phyloP scores from a whole-genome alignment of 2,888 invertebrate species.

The Mesorhabditis belari region DNA sequence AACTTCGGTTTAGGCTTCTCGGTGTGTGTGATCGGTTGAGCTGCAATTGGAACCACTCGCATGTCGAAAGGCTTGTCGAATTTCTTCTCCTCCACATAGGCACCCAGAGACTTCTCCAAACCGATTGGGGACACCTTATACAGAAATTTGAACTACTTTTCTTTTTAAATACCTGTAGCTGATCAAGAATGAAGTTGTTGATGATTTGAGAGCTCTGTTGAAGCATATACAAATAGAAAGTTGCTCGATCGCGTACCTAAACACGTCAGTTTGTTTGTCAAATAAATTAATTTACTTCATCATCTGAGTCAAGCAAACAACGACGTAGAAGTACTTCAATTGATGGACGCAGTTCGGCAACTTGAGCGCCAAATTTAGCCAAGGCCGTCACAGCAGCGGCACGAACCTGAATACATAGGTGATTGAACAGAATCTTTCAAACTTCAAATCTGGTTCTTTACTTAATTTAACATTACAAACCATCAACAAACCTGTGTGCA shows the following conservation, averaged over 20 bases:
- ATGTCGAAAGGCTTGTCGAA: conserved; percentile 74
- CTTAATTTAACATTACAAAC: not conserved
- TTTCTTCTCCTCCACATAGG: conserved; percentile 61
- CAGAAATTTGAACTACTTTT: too few species aligned
- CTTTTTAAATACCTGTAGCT: conserved; percentile 49
- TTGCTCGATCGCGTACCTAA: conserved; percentile 79
- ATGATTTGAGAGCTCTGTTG: conserved; percentile 64
- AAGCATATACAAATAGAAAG: conserved; percentile 84
- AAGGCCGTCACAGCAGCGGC: conserved; percentile 89
- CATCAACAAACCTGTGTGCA: conserved; percentile 84
- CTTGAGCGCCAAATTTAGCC: conserved; percentile 93
- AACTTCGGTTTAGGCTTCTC: conserved; percentile 21
- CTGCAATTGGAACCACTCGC: conserved; percentile 72
- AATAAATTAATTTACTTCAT: conserved; percentile 64
- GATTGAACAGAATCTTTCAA: too few species aligned
- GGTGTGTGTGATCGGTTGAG: conserved; percentile 55
- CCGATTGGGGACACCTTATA: conserved; percentile 72
- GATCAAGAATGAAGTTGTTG: conserved; percentile 65
- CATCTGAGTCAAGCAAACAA: conserved; percentile 91
- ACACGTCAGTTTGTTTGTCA: not conserved
- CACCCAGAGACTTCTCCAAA: conserved; percentile 77
- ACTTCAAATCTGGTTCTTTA: not conserved
- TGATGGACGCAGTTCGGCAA: conserved; percentile 78
- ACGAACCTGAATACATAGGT: conserved; percentile 41
- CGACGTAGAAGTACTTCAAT: conserved; percentile 72